Evolutionary conservation across 2,888 invertebrate species (phyloP).

Genomic region (Tenthredo livida): DNA sequence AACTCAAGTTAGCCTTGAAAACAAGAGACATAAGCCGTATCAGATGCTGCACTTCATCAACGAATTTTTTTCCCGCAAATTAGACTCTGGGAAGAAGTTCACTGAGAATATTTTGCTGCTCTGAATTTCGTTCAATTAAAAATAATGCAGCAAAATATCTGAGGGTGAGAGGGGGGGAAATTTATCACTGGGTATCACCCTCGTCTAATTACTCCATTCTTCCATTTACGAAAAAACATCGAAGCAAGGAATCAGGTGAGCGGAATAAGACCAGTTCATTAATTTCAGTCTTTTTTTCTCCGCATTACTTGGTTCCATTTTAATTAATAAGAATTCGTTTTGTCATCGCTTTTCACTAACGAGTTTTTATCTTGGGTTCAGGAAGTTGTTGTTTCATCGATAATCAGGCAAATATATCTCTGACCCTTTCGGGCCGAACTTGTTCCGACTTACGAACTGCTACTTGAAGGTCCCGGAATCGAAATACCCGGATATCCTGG

Average conservation of each 20-base stretch:
- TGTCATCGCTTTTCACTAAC: not conserved
- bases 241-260: not conserved
- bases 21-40: conserved; percentile 10
- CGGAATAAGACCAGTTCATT: not conserved
- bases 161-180: not conserved
- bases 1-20: not conserved
- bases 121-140: not conserved
- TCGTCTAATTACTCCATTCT: conserved; percentile 6
- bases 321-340: not conserved
- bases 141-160: not conserved
- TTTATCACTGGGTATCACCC: not conserved
- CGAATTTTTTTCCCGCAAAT: not conserved
- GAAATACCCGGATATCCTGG: conserved; percentile 35
- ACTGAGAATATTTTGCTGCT: not conserved
- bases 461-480: not conserved
- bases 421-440: not conserved
- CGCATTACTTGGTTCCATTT: not conserved
- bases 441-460: not conserved
- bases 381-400: not conserved
- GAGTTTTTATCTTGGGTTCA: not conserved
- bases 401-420: not conserved
- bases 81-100: not conserved
- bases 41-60: conserved; percentile 20
- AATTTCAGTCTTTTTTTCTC: not conserved
- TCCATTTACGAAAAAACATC: not conserved